Evolutionary conservation across 2,888 invertebrate genomes (phyloP).

Genomic region (Synanthedon vespiformis): DNA sequence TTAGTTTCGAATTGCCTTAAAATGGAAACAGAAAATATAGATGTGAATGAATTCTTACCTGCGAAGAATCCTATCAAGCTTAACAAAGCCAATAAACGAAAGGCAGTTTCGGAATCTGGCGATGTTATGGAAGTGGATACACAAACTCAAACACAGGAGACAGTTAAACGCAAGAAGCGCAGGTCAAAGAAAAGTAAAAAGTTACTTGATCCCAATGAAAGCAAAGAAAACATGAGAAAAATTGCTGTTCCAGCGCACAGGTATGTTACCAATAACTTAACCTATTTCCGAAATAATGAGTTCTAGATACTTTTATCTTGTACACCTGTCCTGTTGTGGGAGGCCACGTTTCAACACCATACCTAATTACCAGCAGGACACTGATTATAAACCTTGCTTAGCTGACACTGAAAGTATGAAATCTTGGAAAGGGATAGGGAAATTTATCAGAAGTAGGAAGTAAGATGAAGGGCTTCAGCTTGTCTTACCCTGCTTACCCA

Average conservation of each 20-base stretch:
- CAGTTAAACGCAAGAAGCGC: conserved; percentile 36
- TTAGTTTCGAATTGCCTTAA: background rate
- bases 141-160: conserved; percentile 71
- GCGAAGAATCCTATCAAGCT: conserved; percentile 57
- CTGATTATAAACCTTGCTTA: too few relatives aligned
- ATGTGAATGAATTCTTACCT: conserved; percentile 62
- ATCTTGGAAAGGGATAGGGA: too few relatives aligned
- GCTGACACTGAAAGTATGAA: too few relatives aligned
- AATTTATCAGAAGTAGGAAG: too few relatives aligned
- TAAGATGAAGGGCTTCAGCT: too few relatives aligned
- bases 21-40: conserved; percentile 65
- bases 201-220: conserved; percentile 59
- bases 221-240: conserved; percentile 74
- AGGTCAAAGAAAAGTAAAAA: conserved; percentile 58
- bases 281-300: conserved; percentile 5
- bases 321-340: too few relatives aligned
- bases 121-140: conserved; percentile 77
- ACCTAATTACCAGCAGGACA: too few relatives aligned
- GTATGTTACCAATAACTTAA: conserved; percentile 41
- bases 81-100: conserved; percentile 62
- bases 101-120: conserved; percentile 57
- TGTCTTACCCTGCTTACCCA: too few relatives aligned
- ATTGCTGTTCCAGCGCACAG: conserved; percentile 92
- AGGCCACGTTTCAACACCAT: too few relatives aligned
- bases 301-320: background rate